Evolutionary conservation across 1,140 invertebrate genomes (phyloP).

Genomic region (Phymastichus coffea): DNA sequence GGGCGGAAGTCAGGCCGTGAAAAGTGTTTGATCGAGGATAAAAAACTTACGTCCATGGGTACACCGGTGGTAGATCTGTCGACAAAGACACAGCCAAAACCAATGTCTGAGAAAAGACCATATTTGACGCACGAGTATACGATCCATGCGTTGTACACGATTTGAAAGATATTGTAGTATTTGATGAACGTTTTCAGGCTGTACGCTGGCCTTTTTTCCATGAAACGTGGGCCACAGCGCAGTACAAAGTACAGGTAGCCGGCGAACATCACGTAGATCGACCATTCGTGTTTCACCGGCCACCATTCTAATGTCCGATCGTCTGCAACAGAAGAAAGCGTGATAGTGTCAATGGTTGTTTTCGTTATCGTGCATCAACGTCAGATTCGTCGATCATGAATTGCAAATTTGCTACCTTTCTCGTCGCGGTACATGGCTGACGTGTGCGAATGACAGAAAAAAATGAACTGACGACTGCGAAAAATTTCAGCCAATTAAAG

Average conservation of each 20-base stretch:
- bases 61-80: conserved; percentile 24
- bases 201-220: conserved; percentile 63
- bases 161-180: conserved; percentile 64
- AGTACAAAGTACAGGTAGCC: conserved; percentile 57
- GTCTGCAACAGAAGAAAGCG: conserved; percentile 43
- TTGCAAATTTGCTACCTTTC: neutral
- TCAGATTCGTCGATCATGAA: neutral
- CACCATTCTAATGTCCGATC: conserved; percentile 59
- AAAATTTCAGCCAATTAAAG: too few species aligned
- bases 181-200: conserved; percentile 59
- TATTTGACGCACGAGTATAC: conserved; percentile 48
- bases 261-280: conserved; percentile 53
- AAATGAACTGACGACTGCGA: too few species aligned
- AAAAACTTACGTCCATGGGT: conserved; percentile 35
- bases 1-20: too few species aligned
- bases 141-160: conserved; percentile 55
- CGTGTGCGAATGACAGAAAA: too few species aligned
- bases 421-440: too few species aligned
- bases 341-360: neutral
- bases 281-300: conserved; percentile 58
- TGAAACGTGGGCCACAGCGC: conserved; percentile 58
- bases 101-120: conserved; percentile 38
- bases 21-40: neutral
- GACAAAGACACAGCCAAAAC: conserved; percentile 36
- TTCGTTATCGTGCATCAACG: conserved; percentile 6